These are phyloP conservation scores for Drosophila birchii DNA, from an alignment of 2,888 invertebrate species.

Conservation along the genomic window DNA sequence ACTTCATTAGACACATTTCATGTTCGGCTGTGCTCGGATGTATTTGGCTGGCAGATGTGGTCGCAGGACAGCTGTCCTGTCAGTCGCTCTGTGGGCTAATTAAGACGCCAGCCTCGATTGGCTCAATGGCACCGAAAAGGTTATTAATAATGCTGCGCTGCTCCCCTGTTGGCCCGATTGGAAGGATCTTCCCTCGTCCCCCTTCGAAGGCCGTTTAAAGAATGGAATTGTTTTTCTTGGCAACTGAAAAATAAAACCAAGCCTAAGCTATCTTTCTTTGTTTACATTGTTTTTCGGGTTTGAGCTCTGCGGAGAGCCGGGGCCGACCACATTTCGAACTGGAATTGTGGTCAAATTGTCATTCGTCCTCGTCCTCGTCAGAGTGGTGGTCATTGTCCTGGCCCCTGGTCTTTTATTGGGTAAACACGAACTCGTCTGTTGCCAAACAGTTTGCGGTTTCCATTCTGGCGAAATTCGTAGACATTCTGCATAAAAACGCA, in stretches of 20 bases:
- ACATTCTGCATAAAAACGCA: slow-evolving; percentile 34
- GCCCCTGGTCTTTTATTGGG: slow-evolving; percentile 39
- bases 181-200: not conserved
- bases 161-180: slow-evolving; percentile 4
- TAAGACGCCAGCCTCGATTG: slow-evolving; percentile 62
- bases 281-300: slow-evolving; percentile 1
- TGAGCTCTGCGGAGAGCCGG: slow-evolving; percentile 14
- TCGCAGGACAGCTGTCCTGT: slow-evolving; percentile 55
- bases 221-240: slow-evolving; percentile 35
- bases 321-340: slow-evolving; percentile 57
- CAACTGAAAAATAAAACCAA: slow-evolving; percentile 1
- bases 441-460: slow-evolving; percentile 72
- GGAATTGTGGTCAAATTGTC: slow-evolving; percentile 66
- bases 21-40: slow-evolving; percentile 25
- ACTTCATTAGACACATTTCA: slow-evolving; percentile 74
- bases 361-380: slow-evolving; percentile 12
- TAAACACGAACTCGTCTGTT: slow-evolving; percentile 48
- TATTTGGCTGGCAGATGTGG: slow-evolving; percentile 33
- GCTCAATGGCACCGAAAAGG: slow-evolving; percentile 44
- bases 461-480: slow-evolving; percentile 44
- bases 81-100: slow-evolving; percentile 56
- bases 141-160: slow-evolving; percentile 61
- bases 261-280: slow-evolving; percentile 56
- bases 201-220: not conserved
- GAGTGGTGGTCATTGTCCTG: slow-evolving; percentile 15